Conservation (phyloP, 2,113 vertebrate species). For the Felis catus region DNA sequence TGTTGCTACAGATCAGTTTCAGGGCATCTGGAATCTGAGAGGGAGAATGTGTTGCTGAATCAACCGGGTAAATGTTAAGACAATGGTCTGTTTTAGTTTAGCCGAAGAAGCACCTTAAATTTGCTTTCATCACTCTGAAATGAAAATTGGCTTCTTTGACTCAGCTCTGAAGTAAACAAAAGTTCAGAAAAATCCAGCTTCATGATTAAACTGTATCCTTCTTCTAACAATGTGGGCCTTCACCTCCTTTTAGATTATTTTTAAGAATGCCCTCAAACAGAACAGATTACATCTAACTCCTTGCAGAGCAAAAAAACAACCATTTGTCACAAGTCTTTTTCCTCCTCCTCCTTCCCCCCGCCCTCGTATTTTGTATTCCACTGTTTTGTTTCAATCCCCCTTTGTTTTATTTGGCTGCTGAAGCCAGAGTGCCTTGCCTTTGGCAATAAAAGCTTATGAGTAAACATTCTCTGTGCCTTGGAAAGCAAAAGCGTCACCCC, state of each 20-base stretch:
- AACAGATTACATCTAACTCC: slow-evolving; percentile 25
- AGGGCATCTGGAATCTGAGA: background rate
- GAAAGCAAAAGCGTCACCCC: slow-evolving; percentile 75
- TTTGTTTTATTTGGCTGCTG: slow-evolving; percentile 81
- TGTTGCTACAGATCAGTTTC: background rate
- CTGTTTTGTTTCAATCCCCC: slow-evolving; percentile 75
- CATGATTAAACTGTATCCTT: background rate
- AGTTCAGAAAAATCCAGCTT: slow-evolving; percentile 31
- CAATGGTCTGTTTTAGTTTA: background rate
- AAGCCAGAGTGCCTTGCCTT: slow-evolving; percentile 74
- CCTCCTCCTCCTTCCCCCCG: background rate
- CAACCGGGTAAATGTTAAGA: too few relatives aligned
- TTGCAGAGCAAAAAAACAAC: background rate
- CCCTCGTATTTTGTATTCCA: slow-evolving; percentile 59
- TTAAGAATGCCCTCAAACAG: background rate
- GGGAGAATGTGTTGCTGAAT: background rate
- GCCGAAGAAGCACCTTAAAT: background rate
- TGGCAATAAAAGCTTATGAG: slow-evolving; percentile 82
- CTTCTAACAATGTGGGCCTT: background rate
- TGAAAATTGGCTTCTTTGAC: background rate
- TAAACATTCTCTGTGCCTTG: slow-evolving; percentile 80
- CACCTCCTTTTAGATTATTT: background rate
- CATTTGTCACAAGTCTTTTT: slow-evolving; percentile 39
- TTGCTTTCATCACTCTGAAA: background rate
- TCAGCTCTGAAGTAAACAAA: background rate